These are phyloP conservation scores for Gopherus flavomarginatus DNA, from an alignment of 2,113 vertebrate species.

Conservation along the genomic window DNA sequence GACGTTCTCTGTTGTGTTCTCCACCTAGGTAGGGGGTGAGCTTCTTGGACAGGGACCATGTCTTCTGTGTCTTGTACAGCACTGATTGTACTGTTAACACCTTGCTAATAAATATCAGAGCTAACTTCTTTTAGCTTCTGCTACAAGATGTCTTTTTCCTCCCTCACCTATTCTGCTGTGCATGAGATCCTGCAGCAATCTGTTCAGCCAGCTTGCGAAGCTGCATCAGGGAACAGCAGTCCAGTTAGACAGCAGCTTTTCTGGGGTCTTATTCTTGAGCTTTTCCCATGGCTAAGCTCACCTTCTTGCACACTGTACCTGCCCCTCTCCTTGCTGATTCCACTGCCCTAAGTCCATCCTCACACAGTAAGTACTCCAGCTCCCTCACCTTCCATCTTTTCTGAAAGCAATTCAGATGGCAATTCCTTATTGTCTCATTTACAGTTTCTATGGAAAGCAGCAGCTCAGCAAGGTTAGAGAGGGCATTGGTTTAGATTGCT, in stretches of 20 bases:
- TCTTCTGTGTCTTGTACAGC: neutral
- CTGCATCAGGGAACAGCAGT: neutral
- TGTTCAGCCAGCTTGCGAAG: slow-evolving; percentile 56
- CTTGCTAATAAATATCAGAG: neutral
- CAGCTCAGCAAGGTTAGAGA: neutral
- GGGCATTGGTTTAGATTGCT: no score
- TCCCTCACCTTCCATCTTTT: neutral
- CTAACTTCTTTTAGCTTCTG: rapidly evolving
- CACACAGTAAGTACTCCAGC: rapidly evolving
- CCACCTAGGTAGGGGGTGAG: neutral
- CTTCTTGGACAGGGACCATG: neutral
- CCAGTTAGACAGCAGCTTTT: slow-evolving; percentile 22
- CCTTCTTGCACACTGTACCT: rapidly evolving
- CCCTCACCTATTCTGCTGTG: neutral
- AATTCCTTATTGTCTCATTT: neutral
- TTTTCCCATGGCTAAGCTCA: neutral
- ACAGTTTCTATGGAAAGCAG: neutral
- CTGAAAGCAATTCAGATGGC: rapidly evolving
- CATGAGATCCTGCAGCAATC: slow-evolving; percentile 41
- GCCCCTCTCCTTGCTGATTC: neutral
- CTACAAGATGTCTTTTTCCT: neutral
- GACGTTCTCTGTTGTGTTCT: neutral
- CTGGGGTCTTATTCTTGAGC: neutral
- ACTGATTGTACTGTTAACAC: neutral
- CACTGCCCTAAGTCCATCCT: neutral